phyloP scores from a whole-genome alignment of 1,140 invertebrate species.

The Drosophila burlai region DNA sequence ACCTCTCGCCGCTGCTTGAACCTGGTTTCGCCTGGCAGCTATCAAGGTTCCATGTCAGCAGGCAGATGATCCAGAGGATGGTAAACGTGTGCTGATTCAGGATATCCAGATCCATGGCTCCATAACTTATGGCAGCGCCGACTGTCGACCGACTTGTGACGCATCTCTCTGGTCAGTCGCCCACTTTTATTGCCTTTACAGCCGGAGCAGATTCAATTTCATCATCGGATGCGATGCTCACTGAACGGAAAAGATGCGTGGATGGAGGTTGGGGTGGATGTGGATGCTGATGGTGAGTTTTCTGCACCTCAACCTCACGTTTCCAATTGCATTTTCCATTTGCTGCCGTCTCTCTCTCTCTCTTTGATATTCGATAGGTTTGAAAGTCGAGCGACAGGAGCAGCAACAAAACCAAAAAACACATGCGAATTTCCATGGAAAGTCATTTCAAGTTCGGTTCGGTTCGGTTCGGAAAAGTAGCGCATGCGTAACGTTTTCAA shows the following conservation, averaged over 20 bases:
- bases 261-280: not conserved
- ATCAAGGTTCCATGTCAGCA: constrained; percentile 16
- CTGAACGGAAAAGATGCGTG: constrained; percentile 33
- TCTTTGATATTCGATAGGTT: constrained; percentile 73
- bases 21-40: constrained; percentile 24
- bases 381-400: constrained; percentile 56
- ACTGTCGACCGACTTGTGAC: constrained; percentile 71
- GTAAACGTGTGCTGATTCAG: constrained; percentile 21
- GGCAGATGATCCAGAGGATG: constrained; percentile 15
- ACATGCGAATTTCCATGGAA: constrained; percentile 30
- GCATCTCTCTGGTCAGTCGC: constrained; percentile 55
- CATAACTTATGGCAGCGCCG: constrained; percentile 41
- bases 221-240: constrained; percentile 29
- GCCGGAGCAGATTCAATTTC: constrained; percentile 43
- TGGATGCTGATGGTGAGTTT: constrained; percentile 1
- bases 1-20: constrained; percentile 61
- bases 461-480: constrained; percentile 45
- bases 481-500: constrained; percentile 83
- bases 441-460: constrained; percentile 28
- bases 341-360: constrained; percentile 10
- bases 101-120: constrained; percentile 50
- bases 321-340: constrained; percentile 75
- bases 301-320: constrained; percentile 59
- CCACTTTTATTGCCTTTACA: constrained; percentile 75
- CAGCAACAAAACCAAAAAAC: constrained; percentile 1